These are phyloP conservation scores for Eilema sororculum DNA, from an alignment of 2,888 invertebrate species.

Conservation along the genomic window DNA sequence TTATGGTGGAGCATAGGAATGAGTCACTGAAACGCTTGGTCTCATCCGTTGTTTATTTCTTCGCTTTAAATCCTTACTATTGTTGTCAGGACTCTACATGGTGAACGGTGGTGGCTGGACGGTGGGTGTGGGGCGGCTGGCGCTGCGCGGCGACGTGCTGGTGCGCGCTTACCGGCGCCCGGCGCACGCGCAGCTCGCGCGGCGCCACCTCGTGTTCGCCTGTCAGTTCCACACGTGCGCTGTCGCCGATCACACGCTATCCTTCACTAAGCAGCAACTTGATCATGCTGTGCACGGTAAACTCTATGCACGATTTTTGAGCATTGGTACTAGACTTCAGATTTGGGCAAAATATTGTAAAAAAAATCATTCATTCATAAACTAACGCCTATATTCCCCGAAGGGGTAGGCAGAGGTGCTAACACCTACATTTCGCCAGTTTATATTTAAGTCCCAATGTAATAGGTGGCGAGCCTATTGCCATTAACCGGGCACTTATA, in stretches of 20 bases:
- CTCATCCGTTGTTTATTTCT: too few relatives aligned
- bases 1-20: too few relatives aligned
- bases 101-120: conserved; percentile 90
- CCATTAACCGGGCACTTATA: too few relatives aligned
- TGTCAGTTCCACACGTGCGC: conserved; percentile 98
- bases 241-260: conserved; percentile 93
- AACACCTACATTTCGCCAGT: too few relatives aligned
- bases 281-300: conserved; percentile 94
- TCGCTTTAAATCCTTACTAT: neutral
- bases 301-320: conserved; percentile 13
- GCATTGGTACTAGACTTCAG: neutral
- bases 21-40: too few relatives aligned
- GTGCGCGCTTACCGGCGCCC: conserved; percentile 95
- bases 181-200: conserved; percentile 75
- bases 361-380: too few relatives aligned
- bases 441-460: too few relatives aligned
- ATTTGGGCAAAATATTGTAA: neutral
- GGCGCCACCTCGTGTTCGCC: conserved; percentile 92
- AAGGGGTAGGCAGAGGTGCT: too few relatives aligned
- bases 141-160: conserved; percentile 95
- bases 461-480: too few relatives aligned
- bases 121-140: conserved; percentile 87
- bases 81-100: conserved; percentile 88
- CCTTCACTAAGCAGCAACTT: conserved; percentile 94
- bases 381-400: too few relatives aligned